Evolutionary conservation across 2,888 invertebrate species (phyloP).

Genomic region (Stegophylla sp.): DNA sequence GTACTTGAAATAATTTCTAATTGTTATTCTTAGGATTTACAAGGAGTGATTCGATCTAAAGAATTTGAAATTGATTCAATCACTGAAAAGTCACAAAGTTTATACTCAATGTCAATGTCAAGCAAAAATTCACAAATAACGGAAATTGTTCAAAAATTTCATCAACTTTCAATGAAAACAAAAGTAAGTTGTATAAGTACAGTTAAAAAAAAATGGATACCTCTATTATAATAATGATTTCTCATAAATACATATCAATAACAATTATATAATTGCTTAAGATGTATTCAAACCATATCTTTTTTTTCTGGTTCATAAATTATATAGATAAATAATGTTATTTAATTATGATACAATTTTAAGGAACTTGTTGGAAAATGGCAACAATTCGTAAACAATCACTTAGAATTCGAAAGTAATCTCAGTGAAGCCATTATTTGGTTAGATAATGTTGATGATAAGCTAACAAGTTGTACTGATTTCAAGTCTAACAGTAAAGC

Average conservation of each 20-base stretch:
- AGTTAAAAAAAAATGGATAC: background rate
- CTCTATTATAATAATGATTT: background rate
- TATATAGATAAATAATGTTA: too few species aligned
- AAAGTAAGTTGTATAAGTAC: conserved; percentile 68
- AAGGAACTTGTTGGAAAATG: conserved; percentile 84
- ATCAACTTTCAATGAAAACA: conserved; percentile 85
- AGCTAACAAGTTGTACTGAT: conserved; percentile 86
- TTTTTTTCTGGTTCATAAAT: conserved; percentile 12
- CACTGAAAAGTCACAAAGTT: conserved; percentile 86
- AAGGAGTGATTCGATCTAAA: conserved; percentile 88
- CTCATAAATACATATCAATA: background rate
- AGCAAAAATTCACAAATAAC: conserved; percentile 83
- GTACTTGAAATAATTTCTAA: background rate
- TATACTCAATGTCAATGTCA: conserved; percentile 77
- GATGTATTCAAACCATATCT: conserved; percentile 2
- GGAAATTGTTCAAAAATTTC: conserved; percentile 90
- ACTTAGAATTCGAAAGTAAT: conserved; percentile 85
- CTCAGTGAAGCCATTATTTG: conserved; percentile 81
- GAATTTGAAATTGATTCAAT: conserved; percentile 92
- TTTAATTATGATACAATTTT: background rate
- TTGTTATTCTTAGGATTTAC: conserved; percentile 69
- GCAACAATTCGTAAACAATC: conserved; percentile 88
- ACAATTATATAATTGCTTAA: background rate
- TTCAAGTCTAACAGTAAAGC: conserved; percentile 81
- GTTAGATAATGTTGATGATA: conserved; percentile 82